Evolutionary conservation across 2,113 vertebrate species (phyloP), one percentile per base, ranked within the genome.

Genomic region (Rhinogobius similis): DNA sequence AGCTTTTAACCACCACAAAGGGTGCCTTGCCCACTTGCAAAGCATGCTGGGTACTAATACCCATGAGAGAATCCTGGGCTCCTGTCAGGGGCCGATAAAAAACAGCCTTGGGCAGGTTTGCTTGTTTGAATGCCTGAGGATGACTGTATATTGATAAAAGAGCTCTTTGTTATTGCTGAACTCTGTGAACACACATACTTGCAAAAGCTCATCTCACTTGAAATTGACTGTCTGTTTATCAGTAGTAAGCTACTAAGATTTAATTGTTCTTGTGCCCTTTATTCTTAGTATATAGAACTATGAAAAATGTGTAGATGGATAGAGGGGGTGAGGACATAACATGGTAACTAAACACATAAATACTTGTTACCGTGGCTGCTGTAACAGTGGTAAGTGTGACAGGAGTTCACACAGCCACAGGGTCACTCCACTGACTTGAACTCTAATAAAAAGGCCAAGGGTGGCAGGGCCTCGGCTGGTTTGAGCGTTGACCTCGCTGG

Each of bases 1-100:
- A 98, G 97, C 97, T 98, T 96, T 96, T 98, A 96, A 98, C 95
- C 93, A 88, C 83, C 95, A 95, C 95, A 96, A 98, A 97, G 96
- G 95, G 94, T 96, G 95, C 94, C 92, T 92, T 90, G 93, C 94
- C 93, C 91, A 90, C 91, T 76, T 77, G 87, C 87, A 86, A 84
- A 79, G 89, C 84, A 89, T 89, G 89, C 85, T 92, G 89, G 87
- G 88, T 88, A 87, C 78, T 75, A 83, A 90, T 88, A 85, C 88
- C 83, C 84, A 83, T 81, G 82, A 87, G 89, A 86, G 81, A 75
- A 81, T 90, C 86, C 90, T 83, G 82, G 81, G 67, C 75, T 89
- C 82, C 86, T 92, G 90, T 79, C 77, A 85, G 75, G 79, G 77
- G 67, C 65, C 78, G 89, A 90, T 88, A 90, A 90, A 88, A 86